Conservation (phyloP, 2,797 vertebrate species). For the Scyliorhinus canicula region DNA sequence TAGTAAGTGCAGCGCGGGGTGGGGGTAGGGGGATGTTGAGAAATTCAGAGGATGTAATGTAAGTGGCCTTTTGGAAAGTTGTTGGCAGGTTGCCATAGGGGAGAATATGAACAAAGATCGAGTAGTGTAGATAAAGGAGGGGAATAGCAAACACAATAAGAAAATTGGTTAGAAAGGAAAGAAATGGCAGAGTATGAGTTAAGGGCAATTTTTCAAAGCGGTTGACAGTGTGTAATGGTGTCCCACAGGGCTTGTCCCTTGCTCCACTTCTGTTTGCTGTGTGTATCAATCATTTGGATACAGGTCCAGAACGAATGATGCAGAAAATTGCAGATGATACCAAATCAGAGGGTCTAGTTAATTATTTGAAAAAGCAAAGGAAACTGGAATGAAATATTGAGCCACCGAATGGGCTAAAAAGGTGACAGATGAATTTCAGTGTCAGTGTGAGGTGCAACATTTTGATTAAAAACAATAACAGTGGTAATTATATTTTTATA, state of each 20-base stretch:
- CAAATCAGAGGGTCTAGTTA: not conserved
- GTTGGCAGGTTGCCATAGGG: not conserved
- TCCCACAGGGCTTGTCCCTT: not conserved
- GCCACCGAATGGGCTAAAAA: not conserved
- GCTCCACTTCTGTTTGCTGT: not conserved
- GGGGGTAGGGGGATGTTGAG: too few species aligned
- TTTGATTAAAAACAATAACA: not conserved
- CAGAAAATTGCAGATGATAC: not conserved
- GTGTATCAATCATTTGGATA: not conserved
- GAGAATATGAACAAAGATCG: not conserved
- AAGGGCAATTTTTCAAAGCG: not conserved
- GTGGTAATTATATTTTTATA: not conserved
- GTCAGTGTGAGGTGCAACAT: not conserved
- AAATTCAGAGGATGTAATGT: not conserved
- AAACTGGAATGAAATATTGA: not conserved
- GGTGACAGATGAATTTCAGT: not conserved
- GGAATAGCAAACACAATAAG: not conserved
- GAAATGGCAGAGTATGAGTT: not conserved
- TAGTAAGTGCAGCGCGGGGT: not conserved
- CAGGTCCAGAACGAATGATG: not conserved
- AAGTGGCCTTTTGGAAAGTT: not conserved
- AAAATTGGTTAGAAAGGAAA: not conserved
- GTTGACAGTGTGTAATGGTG: not conserved
- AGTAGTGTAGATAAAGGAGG: not conserved
- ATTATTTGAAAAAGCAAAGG: not conserved